A percentile compares a stretch with the other conserved stretches of the same genome.
Conservation (phyloP, 2,113 vertebrate species). For the Alosa alosa region DNA sequence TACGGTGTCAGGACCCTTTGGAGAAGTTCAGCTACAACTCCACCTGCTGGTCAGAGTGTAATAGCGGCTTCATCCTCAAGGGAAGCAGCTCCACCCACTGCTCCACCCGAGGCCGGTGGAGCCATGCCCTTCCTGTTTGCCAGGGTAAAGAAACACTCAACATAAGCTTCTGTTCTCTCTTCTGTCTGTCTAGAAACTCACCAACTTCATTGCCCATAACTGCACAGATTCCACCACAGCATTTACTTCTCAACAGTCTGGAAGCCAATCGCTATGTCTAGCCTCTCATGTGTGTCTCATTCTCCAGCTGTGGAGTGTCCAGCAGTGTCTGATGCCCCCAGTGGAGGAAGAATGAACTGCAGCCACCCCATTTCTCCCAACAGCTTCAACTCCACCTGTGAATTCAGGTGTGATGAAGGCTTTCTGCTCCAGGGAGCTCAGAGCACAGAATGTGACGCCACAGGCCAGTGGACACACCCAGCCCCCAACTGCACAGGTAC, state of each 20-base stretch:
- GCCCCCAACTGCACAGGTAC: constrained; percentile 55
- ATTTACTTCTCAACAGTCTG: too few relatives aligned
- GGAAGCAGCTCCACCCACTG: constrained; percentile 51
- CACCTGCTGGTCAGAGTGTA: constrained; percentile 59
- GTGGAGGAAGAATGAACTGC: constrained; percentile 55
- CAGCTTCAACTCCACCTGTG: constrained; percentile 68
- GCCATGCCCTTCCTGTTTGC: constrained; percentile 50
- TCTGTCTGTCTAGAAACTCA: too few relatives aligned
- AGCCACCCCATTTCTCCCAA: constrained; percentile 57
- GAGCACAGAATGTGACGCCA: constrained; percentile 52
- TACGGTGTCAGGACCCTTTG: constrained; percentile 44
- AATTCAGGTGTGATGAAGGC: constrained; percentile 70
- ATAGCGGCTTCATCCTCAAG: constrained; percentile 62
- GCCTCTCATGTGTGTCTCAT: not conserved
- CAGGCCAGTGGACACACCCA: constrained; percentile 63
- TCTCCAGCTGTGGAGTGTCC: constrained; percentile 65
- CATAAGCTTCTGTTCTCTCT: too few relatives aligned
- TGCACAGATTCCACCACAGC: too few relatives aligned
- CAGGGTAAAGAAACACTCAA: constrained; percentile 45
- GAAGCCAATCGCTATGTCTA: too few relatives aligned
- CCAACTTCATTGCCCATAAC: too few relatives aligned
- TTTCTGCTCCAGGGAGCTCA: constrained; percentile 58
- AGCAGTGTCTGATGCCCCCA: constrained; percentile 24
- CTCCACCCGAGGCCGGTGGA: constrained; percentile 19
- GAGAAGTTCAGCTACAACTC: constrained; percentile 37